Base-by-base conservation (phyloP, 2,113 vertebrate species). In the Ailurus styani region DNA sequence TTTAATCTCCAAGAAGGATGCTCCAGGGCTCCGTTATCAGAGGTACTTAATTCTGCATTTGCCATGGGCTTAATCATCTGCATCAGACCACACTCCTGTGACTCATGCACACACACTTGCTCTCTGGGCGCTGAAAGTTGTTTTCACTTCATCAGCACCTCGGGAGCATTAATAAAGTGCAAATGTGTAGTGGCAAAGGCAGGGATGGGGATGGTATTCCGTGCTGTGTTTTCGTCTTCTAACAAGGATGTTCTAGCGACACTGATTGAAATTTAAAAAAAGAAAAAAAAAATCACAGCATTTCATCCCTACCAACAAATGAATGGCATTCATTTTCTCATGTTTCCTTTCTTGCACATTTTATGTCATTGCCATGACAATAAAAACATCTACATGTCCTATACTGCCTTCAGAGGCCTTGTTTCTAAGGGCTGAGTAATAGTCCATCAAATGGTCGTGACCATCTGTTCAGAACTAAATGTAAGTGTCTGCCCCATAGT, bases 11-110 rank as follows among this genome's bases (percentile, higher is more conserved):
- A 4, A 83, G 4, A 87, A 7, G 7, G 90, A 83, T 70, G 96
- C 92, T 62, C n/a, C 34, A 40, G 5, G 0, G 96, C 47, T 62
- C 31, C 1, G 78, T 81, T 91, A 50, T 79, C 96, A 86, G 90
- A 81, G 70, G 81, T 27, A 50, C 92, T 81, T 97, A 96, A 97
- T 94, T 96, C 95, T 95, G 91, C 86, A 25, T 91, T 78, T 85
- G 75, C 86, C n/a, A 3, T 0, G 0, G 62, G 50, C 5, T 81
- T 25, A 66, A 96, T 94, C 31, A 47, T 45, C 70, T 81, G 60
- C 88, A 3, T 42, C 84, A 0, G 64, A 77, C 0, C 1, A 0
- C 62, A 45, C 54, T 1, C 93, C 34, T 9, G n/a, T 87, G 42
- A 90, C 95, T 93, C 95, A 93, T 27, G 14, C 77, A 81, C 20